phyloP scores from a whole-genome alignment of 2,888 invertebrate species.

The Drosophila kuntzei region DNA sequence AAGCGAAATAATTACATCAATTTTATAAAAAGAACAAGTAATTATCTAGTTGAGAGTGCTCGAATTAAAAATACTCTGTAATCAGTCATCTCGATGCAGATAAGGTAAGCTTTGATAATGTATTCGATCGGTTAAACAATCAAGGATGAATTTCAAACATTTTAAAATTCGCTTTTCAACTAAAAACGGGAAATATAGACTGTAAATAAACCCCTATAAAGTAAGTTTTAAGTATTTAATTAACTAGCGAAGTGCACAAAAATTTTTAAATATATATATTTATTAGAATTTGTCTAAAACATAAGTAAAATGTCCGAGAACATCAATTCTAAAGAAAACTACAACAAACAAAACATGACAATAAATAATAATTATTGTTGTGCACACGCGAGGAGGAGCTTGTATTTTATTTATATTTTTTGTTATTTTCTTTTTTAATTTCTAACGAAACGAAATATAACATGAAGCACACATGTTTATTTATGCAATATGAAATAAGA shows the following conservation, averaged over 20 bases:
- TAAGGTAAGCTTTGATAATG: neutral
- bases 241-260: no score
- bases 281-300: constrained; percentile 1
- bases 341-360: neutral
- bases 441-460: neutral
- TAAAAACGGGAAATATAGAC: no score
- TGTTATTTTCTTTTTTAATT: neutral
- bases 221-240: no score
- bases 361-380: neutral
- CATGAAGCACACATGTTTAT: constrained; percentile 31
- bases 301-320: neutral
- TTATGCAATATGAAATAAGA: constrained; percentile 35
- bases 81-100: neutral
- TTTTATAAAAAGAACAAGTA: constrained; percentile 5
- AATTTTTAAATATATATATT: neutral
- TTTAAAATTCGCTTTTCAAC: no score
- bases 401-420: neutral
- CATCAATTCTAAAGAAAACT: neutral
- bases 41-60: neutral
- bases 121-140: no score
- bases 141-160: no score
- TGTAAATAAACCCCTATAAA: no score
- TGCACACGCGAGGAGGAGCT: neutral
- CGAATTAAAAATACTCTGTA: neutral
- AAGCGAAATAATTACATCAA: constrained; percentile 14